Evolutionary conservation across 2,113 vertebrate species (phyloP).

Genomic region (Hemiprocne comata): DNA sequence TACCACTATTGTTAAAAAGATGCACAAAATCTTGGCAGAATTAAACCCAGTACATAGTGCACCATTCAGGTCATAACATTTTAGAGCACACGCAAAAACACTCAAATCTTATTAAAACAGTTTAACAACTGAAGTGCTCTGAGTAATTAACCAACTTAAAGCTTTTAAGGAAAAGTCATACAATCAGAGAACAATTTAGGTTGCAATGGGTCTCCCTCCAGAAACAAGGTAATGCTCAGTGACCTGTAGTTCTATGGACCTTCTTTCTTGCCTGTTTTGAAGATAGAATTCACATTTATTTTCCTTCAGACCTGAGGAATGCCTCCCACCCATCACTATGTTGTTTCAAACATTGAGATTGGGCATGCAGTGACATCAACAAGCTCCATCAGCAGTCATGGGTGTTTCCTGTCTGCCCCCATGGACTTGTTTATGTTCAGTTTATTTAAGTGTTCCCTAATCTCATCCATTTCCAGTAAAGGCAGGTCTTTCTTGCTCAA

Average conservation of each 20-base stretch:
- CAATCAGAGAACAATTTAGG: background rate
- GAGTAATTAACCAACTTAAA: background rate
- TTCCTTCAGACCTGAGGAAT: background rate
- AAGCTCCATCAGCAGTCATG: background rate
- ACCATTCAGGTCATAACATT: background rate
- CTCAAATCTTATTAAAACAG: background rate
- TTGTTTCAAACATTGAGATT: background rate
- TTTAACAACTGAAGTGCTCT: background rate
- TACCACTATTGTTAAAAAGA: background rate
- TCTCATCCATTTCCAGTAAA: too few relatives aligned
- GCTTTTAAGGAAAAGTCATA: background rate
- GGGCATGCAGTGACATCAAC: background rate
- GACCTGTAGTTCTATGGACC: background rate
- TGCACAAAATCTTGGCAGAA: background rate
- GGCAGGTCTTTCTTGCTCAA: too few relatives aligned
- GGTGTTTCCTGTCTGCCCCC: background rate
- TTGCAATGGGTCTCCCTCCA: background rate
- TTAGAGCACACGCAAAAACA: background rate
- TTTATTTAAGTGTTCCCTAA: too few relatives aligned
- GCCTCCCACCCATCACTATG: background rate
- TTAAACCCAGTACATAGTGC: background rate
- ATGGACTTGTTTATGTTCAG: background rate
- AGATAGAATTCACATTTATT: background rate
- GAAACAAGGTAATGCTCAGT: background rate
- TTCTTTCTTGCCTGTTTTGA: background rate